These are phyloP conservation scores for Harpagifer antarcticus DNA, from an alignment of 2,797 vertebrate species.

Conservation along the genomic window DNA sequence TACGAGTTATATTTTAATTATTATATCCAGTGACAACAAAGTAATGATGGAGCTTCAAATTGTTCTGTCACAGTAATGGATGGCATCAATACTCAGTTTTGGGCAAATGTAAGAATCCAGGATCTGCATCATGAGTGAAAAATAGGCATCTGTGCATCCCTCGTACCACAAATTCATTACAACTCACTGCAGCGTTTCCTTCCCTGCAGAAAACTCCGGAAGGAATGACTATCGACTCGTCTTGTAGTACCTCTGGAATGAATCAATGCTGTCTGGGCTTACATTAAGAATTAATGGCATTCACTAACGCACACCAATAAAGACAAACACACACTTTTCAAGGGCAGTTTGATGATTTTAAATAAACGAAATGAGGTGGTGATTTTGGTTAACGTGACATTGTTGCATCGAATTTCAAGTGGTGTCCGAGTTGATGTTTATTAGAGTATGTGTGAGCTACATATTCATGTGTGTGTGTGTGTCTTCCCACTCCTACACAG, in stretches of 20 bases:
- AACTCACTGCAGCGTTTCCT: slow-evolving; percentile 60
- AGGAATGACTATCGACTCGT: slow-evolving; percentile 71
- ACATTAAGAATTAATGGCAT: slow-evolving; percentile 72
- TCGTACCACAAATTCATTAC: slow-evolving; percentile 54
- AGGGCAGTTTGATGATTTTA: slow-evolving; percentile 57
- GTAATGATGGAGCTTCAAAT: slow-evolving; percentile 42
- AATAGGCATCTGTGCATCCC: slow-evolving; percentile 70
- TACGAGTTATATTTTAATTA: slow-evolving; percentile 27
- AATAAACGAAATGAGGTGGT: slow-evolving; percentile 71
- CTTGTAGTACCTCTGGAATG: slow-evolving; percentile 71
- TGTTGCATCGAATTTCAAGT: slow-evolving; percentile 62
- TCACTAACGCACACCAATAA: slow-evolving; percentile 48
- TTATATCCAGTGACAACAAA: slow-evolving; percentile 53
- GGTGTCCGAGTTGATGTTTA: slow-evolving; percentile 44
- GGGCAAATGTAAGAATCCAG: slow-evolving; percentile 37
- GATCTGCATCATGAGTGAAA: slow-evolving; percentile 51
- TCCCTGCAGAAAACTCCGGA: slow-evolving; percentile 65
- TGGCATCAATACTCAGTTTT: slow-evolving; percentile 45
- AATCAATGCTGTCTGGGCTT: slow-evolving; percentile 78
- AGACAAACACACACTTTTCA: slow-evolving; percentile 68
- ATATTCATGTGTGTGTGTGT: slow-evolving; percentile 35
- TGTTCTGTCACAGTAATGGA: slow-evolving; percentile 46
- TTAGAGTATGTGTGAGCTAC: slow-evolving; percentile 32
- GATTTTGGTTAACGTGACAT: slow-evolving; percentile 60
- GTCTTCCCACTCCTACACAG: slow-evolving; percentile 56